phyloP scores from a whole-genome alignment of 2,113 vertebrate genomes.

The Sorex fumeus region DNA sequence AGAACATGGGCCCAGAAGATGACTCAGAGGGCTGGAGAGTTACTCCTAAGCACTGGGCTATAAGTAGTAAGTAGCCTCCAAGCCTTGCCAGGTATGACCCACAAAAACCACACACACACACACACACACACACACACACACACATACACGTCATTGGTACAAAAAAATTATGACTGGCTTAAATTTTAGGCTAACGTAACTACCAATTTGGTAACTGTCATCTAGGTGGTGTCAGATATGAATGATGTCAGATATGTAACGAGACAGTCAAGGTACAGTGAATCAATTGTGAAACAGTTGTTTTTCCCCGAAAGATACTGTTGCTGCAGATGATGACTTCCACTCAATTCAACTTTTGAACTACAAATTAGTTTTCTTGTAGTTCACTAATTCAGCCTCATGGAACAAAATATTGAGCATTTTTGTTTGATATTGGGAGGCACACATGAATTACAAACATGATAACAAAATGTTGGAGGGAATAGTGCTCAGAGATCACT shows the following conservation, averaged over 20 bases:
- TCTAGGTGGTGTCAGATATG: neutral
- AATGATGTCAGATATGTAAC: neutral
- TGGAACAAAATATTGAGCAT: slow-evolving; percentile 28
- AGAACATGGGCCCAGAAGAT: too few species aligned
- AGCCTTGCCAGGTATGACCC: too few species aligned
- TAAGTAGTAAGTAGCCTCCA: too few species aligned
- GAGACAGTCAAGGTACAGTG: neutral
- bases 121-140: too few species aligned
- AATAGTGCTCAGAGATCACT: too few species aligned
- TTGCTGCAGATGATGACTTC: neutral
- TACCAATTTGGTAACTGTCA: neutral
- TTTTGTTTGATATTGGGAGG: neutral
- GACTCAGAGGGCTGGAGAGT: too few species aligned
- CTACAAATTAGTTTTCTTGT: slow-evolving; percentile 8
- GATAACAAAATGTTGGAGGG: too few species aligned
- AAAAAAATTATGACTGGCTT: neutral
- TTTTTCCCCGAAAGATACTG: neutral
- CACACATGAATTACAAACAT: too few species aligned
- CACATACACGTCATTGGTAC: neutral
- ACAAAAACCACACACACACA: too few species aligned
- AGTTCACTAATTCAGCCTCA: slow-evolving; percentile 6
- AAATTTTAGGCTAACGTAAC: neutral
- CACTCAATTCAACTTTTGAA: neutral
- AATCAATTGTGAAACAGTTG: neutral
- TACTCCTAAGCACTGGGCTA: too few species aligned